Percentiles rank a stretch among this genome's conserved stretches.
These are phyloP conservation scores for Cyclina sinensis DNA, from an alignment of 1,140 invertebrate species.

Conservation along the genomic window DNA sequence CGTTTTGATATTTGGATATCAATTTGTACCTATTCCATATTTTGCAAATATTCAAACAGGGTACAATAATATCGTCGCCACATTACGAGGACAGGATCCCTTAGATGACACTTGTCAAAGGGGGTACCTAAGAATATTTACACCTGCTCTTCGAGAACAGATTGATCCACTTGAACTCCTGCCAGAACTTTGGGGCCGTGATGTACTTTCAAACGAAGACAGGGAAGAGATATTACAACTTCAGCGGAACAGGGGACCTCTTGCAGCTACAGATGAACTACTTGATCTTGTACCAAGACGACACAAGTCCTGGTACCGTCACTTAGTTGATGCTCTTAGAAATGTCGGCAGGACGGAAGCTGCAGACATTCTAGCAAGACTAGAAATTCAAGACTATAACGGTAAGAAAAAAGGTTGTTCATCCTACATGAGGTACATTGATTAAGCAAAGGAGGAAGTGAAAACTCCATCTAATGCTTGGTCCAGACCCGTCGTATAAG, in stretches of 20 bases:
- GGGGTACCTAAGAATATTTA: conserved; percentile 10
- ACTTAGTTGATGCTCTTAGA: neutral
- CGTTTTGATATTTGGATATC: no score
- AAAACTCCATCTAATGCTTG: no score
- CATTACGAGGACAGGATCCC: conserved; percentile 10
- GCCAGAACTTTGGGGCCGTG: neutral
- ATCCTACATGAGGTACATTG: no score
- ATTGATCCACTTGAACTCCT: neutral
- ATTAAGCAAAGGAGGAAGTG: no score
- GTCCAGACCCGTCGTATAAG: no score
- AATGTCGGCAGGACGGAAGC: neutral
- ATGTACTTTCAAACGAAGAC: conserved; percentile 28
- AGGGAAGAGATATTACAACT: conserved; percentile 13
- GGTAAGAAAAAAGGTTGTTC: neutral
- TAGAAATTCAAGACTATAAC: neutral
- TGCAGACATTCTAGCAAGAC: conserved; percentile 1
- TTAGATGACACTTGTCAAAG: conserved; percentile 17
- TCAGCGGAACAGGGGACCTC: neutral
- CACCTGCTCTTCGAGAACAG: neutral
- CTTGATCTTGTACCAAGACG: conserved; percentile 1
- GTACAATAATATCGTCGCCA: conserved; percentile 21
- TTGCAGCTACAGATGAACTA: conserved; percentile 9
- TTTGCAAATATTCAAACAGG: neutral
- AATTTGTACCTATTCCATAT: neutral
- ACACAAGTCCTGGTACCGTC: conserved; percentile 7